These are phyloP conservation scores for Oryzias javanicus DNA, from an alignment of 2,113 vertebrate species.

Conservation along the genomic window DNA sequence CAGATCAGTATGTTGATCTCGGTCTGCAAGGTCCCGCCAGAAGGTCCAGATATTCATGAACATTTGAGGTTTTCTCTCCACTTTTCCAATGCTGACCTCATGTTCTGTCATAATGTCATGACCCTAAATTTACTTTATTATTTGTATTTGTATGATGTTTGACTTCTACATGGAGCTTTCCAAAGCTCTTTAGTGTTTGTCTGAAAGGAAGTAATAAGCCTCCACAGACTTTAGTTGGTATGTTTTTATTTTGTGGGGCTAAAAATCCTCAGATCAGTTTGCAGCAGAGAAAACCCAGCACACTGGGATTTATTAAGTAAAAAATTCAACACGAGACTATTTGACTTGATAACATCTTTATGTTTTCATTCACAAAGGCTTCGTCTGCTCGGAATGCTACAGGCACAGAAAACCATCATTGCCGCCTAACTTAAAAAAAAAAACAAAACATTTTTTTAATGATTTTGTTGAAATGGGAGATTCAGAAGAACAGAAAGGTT, in stretches of 20 bases:
- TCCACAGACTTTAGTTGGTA: background rate
- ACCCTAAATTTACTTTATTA: too few relatives aligned
- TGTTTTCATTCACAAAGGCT: background rate
- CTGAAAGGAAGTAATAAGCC: background rate
- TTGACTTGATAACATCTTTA: constrained; percentile 5
- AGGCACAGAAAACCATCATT: background rate
- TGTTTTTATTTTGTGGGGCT: constrained; percentile 5
- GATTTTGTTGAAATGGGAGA: too few relatives aligned
- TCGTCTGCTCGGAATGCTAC: background rate
- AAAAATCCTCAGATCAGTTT: constrained; percentile 1
- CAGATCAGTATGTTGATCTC: too few relatives aligned
- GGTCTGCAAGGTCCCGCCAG: too few relatives aligned
- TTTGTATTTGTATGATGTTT: too few relatives aligned
- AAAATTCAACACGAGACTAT: background rate
- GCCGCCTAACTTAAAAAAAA: background rate
- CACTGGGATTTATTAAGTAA: background rate
- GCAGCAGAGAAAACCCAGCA: background rate
- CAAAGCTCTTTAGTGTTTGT: too few relatives aligned
- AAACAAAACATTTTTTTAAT: background rate
- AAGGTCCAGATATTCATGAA: too few relatives aligned
- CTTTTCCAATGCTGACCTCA: too few relatives aligned
- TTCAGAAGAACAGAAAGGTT: too few relatives aligned
- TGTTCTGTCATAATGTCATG: too few relatives aligned
- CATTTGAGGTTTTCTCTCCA: too few relatives aligned
- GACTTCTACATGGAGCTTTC: too few relatives aligned